These are phyloP conservation scores for Brachionus rubens DNA, from an alignment of 1,140 invertebrate genomes.

Conservation along the genomic window DNA sequence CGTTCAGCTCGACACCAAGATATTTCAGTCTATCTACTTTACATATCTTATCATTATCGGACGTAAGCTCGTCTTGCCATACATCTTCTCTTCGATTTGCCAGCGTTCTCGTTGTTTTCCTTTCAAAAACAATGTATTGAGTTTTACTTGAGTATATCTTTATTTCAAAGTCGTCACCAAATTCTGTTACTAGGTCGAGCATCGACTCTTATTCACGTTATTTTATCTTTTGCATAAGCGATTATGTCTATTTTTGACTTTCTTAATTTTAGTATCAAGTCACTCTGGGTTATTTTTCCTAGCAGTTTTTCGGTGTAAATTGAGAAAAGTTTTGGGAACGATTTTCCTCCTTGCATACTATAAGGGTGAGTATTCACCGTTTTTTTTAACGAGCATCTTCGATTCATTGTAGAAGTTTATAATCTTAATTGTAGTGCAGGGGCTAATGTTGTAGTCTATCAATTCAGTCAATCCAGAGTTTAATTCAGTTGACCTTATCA, in stretches of 20 bases:
- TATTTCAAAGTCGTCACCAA: background rate
- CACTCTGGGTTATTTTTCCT: background rate
- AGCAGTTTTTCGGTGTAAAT: conserved; percentile 3
- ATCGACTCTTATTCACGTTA: background rate
- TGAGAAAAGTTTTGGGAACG: conserved; percentile 6
- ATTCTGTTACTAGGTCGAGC: background rate
- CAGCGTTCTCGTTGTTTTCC: background rate
- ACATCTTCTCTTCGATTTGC: background rate
- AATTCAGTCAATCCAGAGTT: conserved; percentile 12
- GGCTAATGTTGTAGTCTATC: background rate
- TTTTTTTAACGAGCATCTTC: background rate
- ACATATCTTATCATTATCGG: background rate
- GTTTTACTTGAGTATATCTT: conserved; percentile 11
- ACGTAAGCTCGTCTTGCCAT: background rate
- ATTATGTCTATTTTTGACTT: background rate
- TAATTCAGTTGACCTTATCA: conserved; percentile 1
- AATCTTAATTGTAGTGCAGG: background rate
- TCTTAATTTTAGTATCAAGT: background rate
- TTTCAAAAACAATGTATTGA: background rate
- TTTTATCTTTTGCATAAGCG: background rate
- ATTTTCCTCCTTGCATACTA: background rate
- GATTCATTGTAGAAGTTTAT: background rate
- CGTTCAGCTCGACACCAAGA: no score
- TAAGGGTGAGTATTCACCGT: background rate
- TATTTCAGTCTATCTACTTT: no score